phyloP scores from a whole-genome alignment of 2,888 invertebrate species.

The Drosophila greeni region DNA sequence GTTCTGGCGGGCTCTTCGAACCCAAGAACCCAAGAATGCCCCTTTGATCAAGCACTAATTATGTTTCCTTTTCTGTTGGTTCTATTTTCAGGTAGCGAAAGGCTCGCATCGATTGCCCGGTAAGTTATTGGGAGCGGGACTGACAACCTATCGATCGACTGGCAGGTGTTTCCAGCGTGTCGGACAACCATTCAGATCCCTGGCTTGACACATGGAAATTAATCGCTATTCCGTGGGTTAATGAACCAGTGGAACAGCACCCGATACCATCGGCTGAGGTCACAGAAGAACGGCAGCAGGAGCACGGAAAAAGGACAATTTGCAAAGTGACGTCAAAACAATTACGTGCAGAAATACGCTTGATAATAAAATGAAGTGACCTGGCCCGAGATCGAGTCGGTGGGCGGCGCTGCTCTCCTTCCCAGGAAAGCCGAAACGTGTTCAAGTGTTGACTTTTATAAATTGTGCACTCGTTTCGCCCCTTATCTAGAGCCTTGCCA shows the following conservation, averaged over 20 bases:
- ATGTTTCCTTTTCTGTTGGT: conserved; percentile 1
- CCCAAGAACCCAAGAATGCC: neutral
- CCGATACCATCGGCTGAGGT: conserved; percentile 16
- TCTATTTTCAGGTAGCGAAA: conserved; percentile 21
- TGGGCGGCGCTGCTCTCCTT: conserved; percentile 2
- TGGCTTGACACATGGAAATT: conserved; percentile 50
- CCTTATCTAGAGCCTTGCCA: conserved; percentile 18
- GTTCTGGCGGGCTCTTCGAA: neutral
- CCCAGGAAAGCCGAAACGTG: conserved; percentile 63
- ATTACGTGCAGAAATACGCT: conserved; percentile 70
- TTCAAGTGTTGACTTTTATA: conserved; percentile 74
- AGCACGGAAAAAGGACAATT: conserved; percentile 58
- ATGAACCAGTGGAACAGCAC: conserved; percentile 52
- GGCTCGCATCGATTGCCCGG: conserved; percentile 10
- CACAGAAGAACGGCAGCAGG: conserved; percentile 6
- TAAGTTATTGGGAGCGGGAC: conserved; percentile 18
- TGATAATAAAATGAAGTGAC: conserved; percentile 73
- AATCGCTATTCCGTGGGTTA: conserved; percentile 59
- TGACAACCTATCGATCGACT: conserved; percentile 29
- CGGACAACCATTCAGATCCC: conserved; percentile 2
- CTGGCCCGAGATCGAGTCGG: conserved; percentile 23
- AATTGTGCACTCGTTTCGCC: conserved; percentile 65
- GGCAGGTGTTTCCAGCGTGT: conserved; percentile 42
- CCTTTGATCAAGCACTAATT: conserved; percentile 8
- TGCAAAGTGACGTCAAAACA: conserved; percentile 72